These are phyloP conservation scores for Diplodus puntazzo DNA, from an alignment of 2,797 vertebrate genomes.

Conservation along the genomic window DNA sequence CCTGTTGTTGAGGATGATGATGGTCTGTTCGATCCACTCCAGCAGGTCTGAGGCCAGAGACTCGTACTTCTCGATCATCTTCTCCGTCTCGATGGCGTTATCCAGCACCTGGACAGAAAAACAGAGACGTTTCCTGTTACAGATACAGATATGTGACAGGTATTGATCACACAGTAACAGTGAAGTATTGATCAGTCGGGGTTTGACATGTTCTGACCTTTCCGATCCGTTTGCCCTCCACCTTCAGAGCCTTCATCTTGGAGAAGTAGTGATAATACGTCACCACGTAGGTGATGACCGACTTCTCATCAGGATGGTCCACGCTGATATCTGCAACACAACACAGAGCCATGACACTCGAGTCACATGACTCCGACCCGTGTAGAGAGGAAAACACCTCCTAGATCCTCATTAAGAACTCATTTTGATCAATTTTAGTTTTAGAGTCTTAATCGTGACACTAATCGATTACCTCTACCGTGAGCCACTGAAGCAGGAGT, in stretches of 20 bases:
- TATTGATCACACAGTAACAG: too few species aligned
- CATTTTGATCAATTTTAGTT: too few species aligned
- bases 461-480: too few species aligned
- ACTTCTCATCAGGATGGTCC: conserved; percentile 96
- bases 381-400: too few species aligned
- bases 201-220: conserved; percentile 82
- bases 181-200: too few species aligned
- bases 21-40: conserved; percentile 97
- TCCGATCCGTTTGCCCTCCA: conserved; percentile 95
- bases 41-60: conserved; percentile 94
- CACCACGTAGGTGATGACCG: conserved; percentile 95
- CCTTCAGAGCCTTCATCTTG: conserved; percentile 96
- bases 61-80: conserved; percentile 96
- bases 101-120: conserved; percentile 86
- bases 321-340: conserved; percentile 91
- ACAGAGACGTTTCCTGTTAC: background rate
- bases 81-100: conserved; percentile 94
- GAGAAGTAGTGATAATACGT: conserved; percentile 98
- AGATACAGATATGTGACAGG: too few species aligned
- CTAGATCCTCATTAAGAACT: too few species aligned
- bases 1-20: conserved; percentile 95
- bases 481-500: too few species aligned
- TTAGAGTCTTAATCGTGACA: too few species aligned
- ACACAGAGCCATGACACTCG: background rate
- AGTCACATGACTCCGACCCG: too few species aligned